Evolutionary conservation across 2,113 vertebrate species (phyloP).

Genomic region (Anseranas semipalmata): DNA sequence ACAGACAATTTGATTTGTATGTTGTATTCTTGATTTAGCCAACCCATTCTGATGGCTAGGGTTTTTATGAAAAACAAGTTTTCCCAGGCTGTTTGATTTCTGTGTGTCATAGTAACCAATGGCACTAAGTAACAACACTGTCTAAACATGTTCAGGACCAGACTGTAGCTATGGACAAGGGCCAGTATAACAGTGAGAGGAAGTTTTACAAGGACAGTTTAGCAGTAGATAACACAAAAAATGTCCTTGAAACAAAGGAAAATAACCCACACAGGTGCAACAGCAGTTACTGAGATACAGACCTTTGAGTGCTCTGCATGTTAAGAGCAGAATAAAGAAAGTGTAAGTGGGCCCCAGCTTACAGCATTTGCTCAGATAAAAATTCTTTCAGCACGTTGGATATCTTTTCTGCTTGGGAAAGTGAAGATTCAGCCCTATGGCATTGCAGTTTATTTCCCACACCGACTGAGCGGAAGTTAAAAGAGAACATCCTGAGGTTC

Average conservation of each 20-base stretch:
- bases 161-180: neutral
- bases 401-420: neutral
- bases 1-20: neutral
- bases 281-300: neutral
- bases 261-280: neutral
- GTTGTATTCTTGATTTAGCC: neutral
- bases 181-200: neutral
- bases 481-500: neutral
- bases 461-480: neutral
- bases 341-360: neutral
- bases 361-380: neutral
- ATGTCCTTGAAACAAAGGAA: neutral
- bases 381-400: neutral
- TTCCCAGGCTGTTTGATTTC: neutral
- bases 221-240: neutral
- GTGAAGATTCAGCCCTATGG: neutral
- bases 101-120: neutral
- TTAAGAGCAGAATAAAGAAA: neutral
- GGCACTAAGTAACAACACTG: neutral
- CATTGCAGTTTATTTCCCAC: neutral
- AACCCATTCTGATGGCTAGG: neutral
- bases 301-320: neutral
- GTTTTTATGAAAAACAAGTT: slow-evolving; percentile 7
- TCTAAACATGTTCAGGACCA: neutral
- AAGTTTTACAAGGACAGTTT: slow-evolving; percentile 5